These are phyloP conservation scores for Sebastes aleutianus DNA, from an alignment of 2,797 vertebrate species.

Conservation along the genomic window DNA sequence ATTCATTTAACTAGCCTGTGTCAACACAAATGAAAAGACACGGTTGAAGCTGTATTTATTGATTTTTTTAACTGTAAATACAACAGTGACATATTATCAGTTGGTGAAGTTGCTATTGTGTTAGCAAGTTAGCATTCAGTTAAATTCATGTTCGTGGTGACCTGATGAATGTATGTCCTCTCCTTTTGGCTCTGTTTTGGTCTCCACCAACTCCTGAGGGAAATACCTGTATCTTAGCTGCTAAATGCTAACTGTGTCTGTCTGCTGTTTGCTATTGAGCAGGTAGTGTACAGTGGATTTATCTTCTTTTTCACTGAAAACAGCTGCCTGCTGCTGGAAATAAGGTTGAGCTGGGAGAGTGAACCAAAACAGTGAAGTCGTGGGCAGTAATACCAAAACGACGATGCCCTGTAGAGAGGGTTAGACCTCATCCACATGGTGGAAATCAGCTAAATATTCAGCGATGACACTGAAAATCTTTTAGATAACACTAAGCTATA, in stretches of 20 bases:
- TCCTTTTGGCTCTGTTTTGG: background rate
- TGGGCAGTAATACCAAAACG: fast-evolving
- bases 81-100: background rate
- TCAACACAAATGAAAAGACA: background rate
- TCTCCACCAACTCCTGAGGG: background rate
- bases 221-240: background rate
- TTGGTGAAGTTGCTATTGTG: background rate
- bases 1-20: background rate
- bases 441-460: too few relatives aligned
- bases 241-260: background rate
- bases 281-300: background rate
- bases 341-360: background rate
- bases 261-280: background rate
- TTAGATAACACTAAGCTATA: too few relatives aligned
- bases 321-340: background rate
- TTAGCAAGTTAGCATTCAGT: background rate
- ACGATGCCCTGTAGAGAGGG: too few relatives aligned
- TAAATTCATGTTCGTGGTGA: background rate
- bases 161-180: background rate
- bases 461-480: too few relatives aligned
- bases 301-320: background rate
- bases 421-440: too few relatives aligned
- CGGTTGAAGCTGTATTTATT: too few relatives aligned
- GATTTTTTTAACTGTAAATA: too few relatives aligned
- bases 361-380: too few relatives aligned